Base-by-base conservation (phyloP, 2,888 invertebrate species). In the Rhimphoctona megacephalus region DNA sequence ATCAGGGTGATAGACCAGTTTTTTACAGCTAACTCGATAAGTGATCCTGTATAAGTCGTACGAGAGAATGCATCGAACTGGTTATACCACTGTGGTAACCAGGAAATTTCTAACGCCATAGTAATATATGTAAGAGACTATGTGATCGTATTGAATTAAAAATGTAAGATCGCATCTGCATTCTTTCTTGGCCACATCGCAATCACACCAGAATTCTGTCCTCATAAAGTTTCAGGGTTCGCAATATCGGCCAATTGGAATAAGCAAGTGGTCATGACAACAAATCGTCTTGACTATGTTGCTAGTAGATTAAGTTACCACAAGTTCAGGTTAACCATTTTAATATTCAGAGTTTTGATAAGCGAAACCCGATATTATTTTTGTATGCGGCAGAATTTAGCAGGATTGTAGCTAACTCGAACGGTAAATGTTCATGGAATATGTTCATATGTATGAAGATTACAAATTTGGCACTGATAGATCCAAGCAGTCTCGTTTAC, bases 11-110 rank as follows among this genome's bases (percentile, higher is more conserved):
- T 80, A 52, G 64, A 61, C 69, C 66, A 43, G 70, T 76, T 81
- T 84, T 81, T 81, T 77, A 54, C 70, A 72, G 43, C 70, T 81
- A 76, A 77, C 81, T 76, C 76, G 76, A 85, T 70, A 72, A 81
- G 77, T 81, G 85, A 85, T 80, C 74, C 67, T 69, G 80, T 69
- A 46, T 74, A 80, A 80, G 25, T 61, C 64, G 49, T 39, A 39
- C 66, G 43, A n/a, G 83, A 79, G 67, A 73, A 79, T 73, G 46
- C 22, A 33, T 67, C 61, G 67, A 84, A 84, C 84, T 84, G 84
- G 84, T 84, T 84, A 69, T 64, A 64, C 46, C 84, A 49, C 74
- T 49, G 79, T 33, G 84, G 79, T 46, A 49, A 73, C 57, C 69
- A 61, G 84, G 69, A 80, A 57, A 69, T 74, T 80, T 84, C 74